Evolutionary conservation across 2,113 vertebrate species (phyloP), one percentile per base, ranked within the genome.

Genomic region (Acanthochromis polyacanthus): DNA sequence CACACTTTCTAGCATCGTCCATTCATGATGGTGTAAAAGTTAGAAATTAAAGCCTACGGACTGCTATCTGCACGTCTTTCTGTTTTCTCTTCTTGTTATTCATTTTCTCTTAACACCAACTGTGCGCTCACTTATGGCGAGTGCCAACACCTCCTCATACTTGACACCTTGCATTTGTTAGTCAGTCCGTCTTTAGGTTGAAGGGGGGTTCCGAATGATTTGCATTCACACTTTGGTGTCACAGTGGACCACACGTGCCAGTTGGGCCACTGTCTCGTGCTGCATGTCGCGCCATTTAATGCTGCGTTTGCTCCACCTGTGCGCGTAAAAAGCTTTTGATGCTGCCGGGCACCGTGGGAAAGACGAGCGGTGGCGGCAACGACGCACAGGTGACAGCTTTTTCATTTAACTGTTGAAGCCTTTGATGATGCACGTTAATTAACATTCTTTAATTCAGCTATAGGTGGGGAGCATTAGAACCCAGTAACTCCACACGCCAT

Each of bases 201-300:
- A 12, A 63, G 63, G 53, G 19, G 23, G 23, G 32, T 36, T 14
- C 4, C 0, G 55, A 0, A 8, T 40, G 9, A 14, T 52, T 65
- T 69, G 68, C 58, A 40, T 89, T 73, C 0, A 75, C 87, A 82
- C 83, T 65, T 64, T 12, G 0, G 3, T 2, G 80, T 30, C 60
- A 71, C 70, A 52, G 2, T 0, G 1, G 56, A 23, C 57, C 75
- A 45, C 89, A 65, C 85, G 89, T 89, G 85, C 80, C 85, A 66
- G 85, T 91, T 86, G 78, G 59, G 40, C 12, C 5, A 1, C 67
- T 14, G 79, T 60, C 78, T 85, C 75, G 78, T 78, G 84, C 82
- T 70, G 28, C 32, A 36, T 36, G 32, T 10, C 45, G 30, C 70
- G 58, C 14, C 55, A 0, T 85, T 82, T 43, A 43, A 46, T 28